Evolutionary conservation across 2,888 invertebrate genomes (phyloP).

Genomic region (Synanthedon formicaeformis): DNA sequence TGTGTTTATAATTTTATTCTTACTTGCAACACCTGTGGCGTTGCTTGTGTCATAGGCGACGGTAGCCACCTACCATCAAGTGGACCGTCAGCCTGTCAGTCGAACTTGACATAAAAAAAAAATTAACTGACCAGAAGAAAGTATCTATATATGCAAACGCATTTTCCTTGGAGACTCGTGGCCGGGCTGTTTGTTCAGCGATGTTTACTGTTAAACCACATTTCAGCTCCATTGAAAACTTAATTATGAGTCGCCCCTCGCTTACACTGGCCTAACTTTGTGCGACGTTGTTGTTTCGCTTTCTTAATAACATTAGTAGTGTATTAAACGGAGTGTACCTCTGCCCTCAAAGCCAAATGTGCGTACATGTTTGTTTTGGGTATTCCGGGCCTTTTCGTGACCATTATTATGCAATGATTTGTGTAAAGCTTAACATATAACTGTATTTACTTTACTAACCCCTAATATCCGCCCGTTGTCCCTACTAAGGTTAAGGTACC

Average conservation of each 20-base stretch:
- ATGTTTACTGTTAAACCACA: constrained; percentile 43
- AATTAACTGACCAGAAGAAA: constrained; percentile 18
- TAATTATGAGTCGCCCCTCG: constrained; percentile 30
- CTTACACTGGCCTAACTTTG: constrained; percentile 16
- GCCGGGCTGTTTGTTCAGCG: constrained; percentile 22
- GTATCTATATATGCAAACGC: constrained; percentile 12
- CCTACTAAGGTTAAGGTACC: too few species aligned
- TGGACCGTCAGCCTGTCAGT: not conserved
- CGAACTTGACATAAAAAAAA: constrained; percentile 24
- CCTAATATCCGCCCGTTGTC: not conserved
- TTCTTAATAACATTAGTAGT: constrained; percentile 33
- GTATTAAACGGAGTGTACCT: constrained; percentile 27
- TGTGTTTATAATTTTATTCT: too few species aligned
- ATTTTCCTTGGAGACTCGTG: constrained; percentile 13
- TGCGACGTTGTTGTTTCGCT: constrained; percentile 23
- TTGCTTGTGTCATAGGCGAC: too few species aligned
- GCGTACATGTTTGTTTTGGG: constrained; percentile 14
- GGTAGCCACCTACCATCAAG: not conserved
- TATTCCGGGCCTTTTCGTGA: constrained; percentile 11
- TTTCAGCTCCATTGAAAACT: constrained; percentile 50
- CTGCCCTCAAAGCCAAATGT: constrained; percentile 19
- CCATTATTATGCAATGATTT: constrained; percentile 17
- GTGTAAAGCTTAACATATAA: constrained; percentile 11
- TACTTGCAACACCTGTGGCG: too few species aligned
- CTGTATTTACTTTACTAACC: not conserved